phyloP scores from a whole-genome alignment of 2,888 invertebrate genomes.

The Dynastes hyllus region DNA sequence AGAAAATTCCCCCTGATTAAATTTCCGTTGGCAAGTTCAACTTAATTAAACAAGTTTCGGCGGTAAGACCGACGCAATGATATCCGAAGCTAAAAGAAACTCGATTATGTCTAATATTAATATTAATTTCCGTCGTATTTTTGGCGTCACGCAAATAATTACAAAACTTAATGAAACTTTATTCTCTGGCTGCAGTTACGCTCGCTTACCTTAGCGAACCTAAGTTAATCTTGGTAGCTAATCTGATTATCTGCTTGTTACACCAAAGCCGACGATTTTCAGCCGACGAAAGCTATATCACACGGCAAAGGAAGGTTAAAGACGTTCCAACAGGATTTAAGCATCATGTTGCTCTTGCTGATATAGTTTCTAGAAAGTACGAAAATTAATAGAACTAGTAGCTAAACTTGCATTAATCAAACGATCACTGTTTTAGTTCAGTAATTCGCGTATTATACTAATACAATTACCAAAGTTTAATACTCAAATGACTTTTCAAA shows the following conservation, averaged over 20 bases:
- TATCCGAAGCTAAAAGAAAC: slow-evolving; percentile 28
- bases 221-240: slow-evolving; percentile 40
- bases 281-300: slow-evolving; percentile 27
- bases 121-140: slow-evolving; percentile 37
- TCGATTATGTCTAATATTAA: slow-evolving; percentile 41
- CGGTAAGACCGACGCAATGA: slow-evolving; percentile 26
- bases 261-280: slow-evolving; percentile 41
- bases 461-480: too few species aligned
- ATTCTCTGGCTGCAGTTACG: slow-evolving; percentile 44
- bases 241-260: slow-evolving; percentile 49
- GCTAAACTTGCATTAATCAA: not conserved
- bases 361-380: not conserved
- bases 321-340: not conserved
- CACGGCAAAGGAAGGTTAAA: slow-evolving; percentile 10
- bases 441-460: not conserved
- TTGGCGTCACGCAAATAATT: slow-evolving; percentile 39
- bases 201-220: slow-evolving; percentile 40
- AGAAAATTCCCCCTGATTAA: slow-evolving; percentile 20
- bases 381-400: not conserved
- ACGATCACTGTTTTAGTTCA: not conserved
- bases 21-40: slow-evolving; percentile 22
- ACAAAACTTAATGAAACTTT: slow-evolving; percentile 41
- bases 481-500: too few species aligned
- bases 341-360: not conserved
- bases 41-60: slow-evolving; percentile 38